phyloP scores from a whole-genome alignment of 2,888 invertebrate genomes.

The Scelioninae gen. 1 region DNA sequence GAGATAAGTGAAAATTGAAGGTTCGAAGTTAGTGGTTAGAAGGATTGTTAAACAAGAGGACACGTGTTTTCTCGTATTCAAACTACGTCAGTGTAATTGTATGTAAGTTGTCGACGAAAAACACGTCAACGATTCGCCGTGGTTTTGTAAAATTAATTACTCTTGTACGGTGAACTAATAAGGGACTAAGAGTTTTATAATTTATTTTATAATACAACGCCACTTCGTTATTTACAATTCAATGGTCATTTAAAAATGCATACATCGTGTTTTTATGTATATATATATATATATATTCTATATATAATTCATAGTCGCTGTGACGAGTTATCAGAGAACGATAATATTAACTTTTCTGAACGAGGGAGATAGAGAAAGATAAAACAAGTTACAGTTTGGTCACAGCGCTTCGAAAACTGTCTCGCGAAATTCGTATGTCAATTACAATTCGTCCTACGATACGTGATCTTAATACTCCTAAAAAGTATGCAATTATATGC shows the following conservation, averaged over 20 bases:
- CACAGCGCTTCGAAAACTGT: constrained; percentile 36
- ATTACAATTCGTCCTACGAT: constrained; percentile 32
- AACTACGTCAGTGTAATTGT: constrained; percentile 45
- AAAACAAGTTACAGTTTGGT: constrained; percentile 25
- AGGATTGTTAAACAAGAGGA: constrained; percentile 29
- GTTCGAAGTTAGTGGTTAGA: neutral
- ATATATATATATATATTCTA: constrained; percentile 11
- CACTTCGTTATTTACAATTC: constrained; percentile 66
- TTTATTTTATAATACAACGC: constrained; percentile 60
- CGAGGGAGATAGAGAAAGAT: constrained; percentile 32
- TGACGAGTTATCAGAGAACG: constrained; percentile 26
- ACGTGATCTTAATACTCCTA: constrained; percentile 17
- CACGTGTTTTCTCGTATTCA: constrained; percentile 19
- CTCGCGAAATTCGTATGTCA: constrained; percentile 10
- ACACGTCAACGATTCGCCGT: constrained; percentile 53
- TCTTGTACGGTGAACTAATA: constrained; percentile 60
- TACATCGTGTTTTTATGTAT: constrained; percentile 23
- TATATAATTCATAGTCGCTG: constrained; percentile 25
- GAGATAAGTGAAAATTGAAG: neutral
- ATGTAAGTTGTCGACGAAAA: constrained; percentile 46
- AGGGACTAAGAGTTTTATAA: constrained; percentile 54
- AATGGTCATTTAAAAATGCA: constrained; percentile 61
- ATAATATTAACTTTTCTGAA: constrained; percentile 11
- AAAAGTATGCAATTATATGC: constrained; percentile 34
- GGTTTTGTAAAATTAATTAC: constrained; percentile 34